phyloP scores from a whole-genome alignment of 1,140 invertebrate genomes.

The Caenorhabditis remanei region DNA sequence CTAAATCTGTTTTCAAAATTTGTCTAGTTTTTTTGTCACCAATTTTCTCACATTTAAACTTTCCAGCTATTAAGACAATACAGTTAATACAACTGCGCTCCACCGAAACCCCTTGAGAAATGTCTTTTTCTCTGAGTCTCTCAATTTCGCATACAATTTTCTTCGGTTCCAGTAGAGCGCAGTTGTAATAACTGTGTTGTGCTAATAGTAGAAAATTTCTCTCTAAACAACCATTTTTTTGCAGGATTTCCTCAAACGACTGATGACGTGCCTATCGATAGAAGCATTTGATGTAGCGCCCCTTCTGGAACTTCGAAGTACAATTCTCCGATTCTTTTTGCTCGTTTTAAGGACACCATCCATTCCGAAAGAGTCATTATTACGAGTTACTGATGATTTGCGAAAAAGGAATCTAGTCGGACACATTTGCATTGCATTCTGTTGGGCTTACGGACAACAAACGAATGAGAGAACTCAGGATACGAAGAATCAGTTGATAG shows the following conservation, averaged over 20 bases:
- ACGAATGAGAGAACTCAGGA: neutral
- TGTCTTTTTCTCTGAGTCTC: too few species aligned
- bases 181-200: too few species aligned
- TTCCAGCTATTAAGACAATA: too few species aligned
- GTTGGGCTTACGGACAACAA: neutral
- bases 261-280: constrained; percentile 13
- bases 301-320: constrained; percentile 11
- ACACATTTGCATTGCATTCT: neutral
- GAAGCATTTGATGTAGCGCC: neutral
- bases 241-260: neutral
- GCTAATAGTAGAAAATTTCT: too few species aligned
- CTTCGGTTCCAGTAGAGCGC: too few species aligned
- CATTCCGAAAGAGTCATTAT: neutral
- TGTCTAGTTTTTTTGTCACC: too few species aligned
- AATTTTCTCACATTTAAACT: too few species aligned
- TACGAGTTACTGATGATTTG: neutral
- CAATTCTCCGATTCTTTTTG: constrained; percentile 35
- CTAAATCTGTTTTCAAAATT: too few species aligned
- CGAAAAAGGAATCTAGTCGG: neutral
- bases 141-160: too few species aligned
- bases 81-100: too few species aligned
- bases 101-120: too few species aligned
- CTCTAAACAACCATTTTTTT: neutral
- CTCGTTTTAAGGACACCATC: constrained; percentile 1
- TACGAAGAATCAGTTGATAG: neutral